Base-by-base conservation (phyloP, 2,797 vertebrate genomes). In the Danio albolineatus region DNA sequence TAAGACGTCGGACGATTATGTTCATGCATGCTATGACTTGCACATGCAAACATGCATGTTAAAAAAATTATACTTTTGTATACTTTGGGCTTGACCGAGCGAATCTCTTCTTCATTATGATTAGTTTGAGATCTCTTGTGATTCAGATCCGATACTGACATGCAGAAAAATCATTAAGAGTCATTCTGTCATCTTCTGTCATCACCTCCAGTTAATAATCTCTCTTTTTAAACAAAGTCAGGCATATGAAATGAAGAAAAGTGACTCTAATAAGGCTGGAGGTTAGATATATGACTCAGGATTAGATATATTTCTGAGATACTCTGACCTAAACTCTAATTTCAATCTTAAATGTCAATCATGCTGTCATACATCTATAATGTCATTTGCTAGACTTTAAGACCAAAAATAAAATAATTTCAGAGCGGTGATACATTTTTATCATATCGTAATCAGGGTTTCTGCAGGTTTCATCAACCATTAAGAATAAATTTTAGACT, bases 151-250 rank as follows among this genome's bases (percentile, higher is more conserved):
- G 41, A 65, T 65, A 48, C 43, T 73, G 49, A 73, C 41, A 9
- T 51, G 78, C 59, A 56, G 60, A 48, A 46, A 39, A 57, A 65
- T 79, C 60, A 79, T 73, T 65, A 64, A 79, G n/a, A 73, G 69
- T 43, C 49, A 38, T 73, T 38, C 69, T 77, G 74, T 51, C 46
- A 53, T 53, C n/a, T 51, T 75, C 73, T 54, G 46, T 62, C 67
- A 79, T 72, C 78, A 57, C 67, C 70, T 56, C 60, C 7, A 41
- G 60, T 79, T 60, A 73, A 73, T 79, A 49, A 65, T 73, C 49
- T 46, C 46, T 79, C 59, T 39, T 39, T 2, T 59, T 59, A 57
- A 46, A 73, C 0, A 5, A 36, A 43, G 49, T 65, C 51, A 9
- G 65, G 48, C 69, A 65, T 9, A 57, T 12, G 41, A 65, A 79